Evolutionary conservation across 1,140 invertebrate species (phyloP).

Genomic region (Meloidogyne exigua): DNA sequence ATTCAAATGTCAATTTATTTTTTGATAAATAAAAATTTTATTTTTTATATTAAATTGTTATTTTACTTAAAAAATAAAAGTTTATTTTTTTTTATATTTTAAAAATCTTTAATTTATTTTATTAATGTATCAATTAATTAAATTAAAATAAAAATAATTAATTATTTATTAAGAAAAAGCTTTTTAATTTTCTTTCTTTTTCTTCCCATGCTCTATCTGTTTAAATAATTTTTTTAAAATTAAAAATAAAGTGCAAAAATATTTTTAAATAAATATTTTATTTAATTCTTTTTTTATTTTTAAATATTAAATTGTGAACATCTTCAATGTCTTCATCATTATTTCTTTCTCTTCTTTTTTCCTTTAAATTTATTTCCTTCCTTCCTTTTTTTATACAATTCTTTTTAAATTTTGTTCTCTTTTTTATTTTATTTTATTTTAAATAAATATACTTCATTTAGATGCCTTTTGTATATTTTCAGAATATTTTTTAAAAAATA

Average conservation of each 20-base stretch:
- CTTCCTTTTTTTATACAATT: neutral
- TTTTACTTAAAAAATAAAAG: neutral
- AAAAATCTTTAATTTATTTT: too few species aligned
- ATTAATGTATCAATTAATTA: too few species aligned
- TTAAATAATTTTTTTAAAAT: neutral
- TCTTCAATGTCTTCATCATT: neutral
- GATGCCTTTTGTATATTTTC: neutral
- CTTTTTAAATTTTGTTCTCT: neutral
- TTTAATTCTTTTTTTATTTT: neutral
- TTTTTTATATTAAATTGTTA: too few species aligned
- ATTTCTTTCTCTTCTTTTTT: neutral
- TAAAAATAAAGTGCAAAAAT: neutral
- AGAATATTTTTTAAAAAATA: neutral
- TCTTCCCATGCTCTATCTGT: neutral
- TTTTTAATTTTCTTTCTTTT: neutral
- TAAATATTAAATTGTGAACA: neutral
- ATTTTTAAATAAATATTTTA: too few species aligned
- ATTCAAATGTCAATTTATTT: slow-evolving; percentile 3
- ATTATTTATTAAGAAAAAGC: too few species aligned
- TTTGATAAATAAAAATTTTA: neutral
- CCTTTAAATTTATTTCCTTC: neutral
- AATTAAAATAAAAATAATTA: too few species aligned
- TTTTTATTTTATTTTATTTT: neutral
- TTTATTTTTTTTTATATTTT: too few species aligned
- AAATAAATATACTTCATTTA: neutral